Evolutionary conservation across 2,113 vertebrate species (phyloP), one percentile per base, ranked within the genome.

Genomic region (Hyperoodon ampullatus): DNA sequence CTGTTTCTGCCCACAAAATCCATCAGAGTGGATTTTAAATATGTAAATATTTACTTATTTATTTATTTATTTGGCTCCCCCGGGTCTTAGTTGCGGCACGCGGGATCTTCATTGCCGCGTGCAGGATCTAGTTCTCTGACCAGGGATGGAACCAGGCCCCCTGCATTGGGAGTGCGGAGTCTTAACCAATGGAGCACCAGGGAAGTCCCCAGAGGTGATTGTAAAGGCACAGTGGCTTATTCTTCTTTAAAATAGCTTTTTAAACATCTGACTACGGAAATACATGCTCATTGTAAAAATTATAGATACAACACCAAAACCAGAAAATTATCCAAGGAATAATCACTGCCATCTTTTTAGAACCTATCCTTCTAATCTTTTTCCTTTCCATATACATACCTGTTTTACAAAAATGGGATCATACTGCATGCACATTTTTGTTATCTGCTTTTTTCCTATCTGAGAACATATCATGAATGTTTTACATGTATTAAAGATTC

Each of bases 191-290:
- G 53, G 53, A 53, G 53, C 53, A 53, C 53, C 5, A 53, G 15
- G 15, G 53, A 53, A 53, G 53, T 53, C 53, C 53, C 53, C 53
- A 90, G 68, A 66, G 61, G 33, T 33, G 26, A 90, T 77, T 74
- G 82, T 50, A 82, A 87, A 93, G 7, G n/a, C 4, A 30, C 24
- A 1, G 11, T 13, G 50, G 26, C 50, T 80, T 50, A 75, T 71
- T 72, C 33, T 63, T 88, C 66, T 93, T 90, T 44, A 88, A 86
- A 96, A 66, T 33, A 63, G 18, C 44, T 90, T 82, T 90, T 75
- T 91, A 66, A 91, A 66, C 65, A 77, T 33, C 53, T 35, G 24
- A 72, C 58, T 81, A 84, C 15, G 94, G 65, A 88, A 92, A 85
- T 93, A 63, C 7, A 77, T n/a, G 24, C 39, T 66, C 44, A 63